Conservation (phyloP, 2,113 vertebrate species). For the rabbit (Oryctolagus cuniculus) region DNA sequence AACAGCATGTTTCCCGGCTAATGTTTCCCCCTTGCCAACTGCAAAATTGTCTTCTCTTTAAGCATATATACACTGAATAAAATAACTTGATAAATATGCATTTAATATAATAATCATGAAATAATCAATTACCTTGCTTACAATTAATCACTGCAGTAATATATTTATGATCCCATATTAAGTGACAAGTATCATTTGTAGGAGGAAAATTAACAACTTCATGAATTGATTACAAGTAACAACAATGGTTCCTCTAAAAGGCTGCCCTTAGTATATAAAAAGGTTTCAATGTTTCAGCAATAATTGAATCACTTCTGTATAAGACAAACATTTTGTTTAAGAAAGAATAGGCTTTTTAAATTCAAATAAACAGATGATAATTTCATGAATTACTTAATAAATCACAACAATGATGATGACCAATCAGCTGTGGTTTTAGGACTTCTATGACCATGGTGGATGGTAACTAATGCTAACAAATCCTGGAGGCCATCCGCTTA, state of each 20-base stretch:
- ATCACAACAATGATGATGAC: neutral
- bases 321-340: conserved; percentile 42
- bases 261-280: conserved; percentile 1
- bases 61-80: neutral
- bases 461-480: conserved; percentile 23
- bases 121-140: conserved; percentile 15
- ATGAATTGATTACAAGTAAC: conserved; percentile 46
- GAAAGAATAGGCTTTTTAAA: conserved; percentile 42
- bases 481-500: neutral
- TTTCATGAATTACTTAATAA: neutral
- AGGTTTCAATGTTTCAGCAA: conserved; percentile 38
- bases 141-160: conserved; percentile 39
- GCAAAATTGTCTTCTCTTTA: conserved; percentile 44
- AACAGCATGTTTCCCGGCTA: neutral
- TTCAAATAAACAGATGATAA: conserved; percentile 36
- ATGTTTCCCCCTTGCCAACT: neutral
- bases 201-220: conserved; percentile 55
- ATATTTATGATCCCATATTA: conserved; percentile 36
- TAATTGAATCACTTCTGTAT: neutral
- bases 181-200: neutral
- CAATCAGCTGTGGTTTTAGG: neutral
- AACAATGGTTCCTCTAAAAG: conserved; percentile 55
- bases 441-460: neutral
- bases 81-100: neutral
- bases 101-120: conserved; percentile 49